Evolutionary conservation across 1,140 invertebrate genomes (phyloP), one percentile per base, ranked within the genome.

Genomic region (Bilobella aurantiaca): DNA sequence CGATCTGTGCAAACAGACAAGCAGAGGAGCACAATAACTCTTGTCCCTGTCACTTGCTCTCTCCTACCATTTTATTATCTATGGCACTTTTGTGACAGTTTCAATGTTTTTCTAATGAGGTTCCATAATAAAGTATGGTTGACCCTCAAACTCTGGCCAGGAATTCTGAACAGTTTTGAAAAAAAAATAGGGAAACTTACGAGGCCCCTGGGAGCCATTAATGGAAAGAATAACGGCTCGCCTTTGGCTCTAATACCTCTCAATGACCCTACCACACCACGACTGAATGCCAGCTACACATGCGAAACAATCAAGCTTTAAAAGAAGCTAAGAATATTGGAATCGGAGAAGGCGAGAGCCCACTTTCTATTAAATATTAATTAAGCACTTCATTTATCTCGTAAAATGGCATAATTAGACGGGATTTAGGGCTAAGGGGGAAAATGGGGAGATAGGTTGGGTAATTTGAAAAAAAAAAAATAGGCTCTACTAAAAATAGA

Each of bases 41-140:
- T 14, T 53, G 8, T 23, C 49, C 12, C 23, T 3, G 14, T 53
- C 21, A 42, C 8, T 8, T 42, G 14, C 49, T 53, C 25, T 53
- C 23, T 23, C 49, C 8, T 53, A 5, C 14, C 2, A 37, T 61
- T n/a, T 32, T 30, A 31, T 23, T 34, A 31, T 34, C 30, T 32
- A n/a, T n/a, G n/a, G 8, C 58, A 37, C n/a, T 61, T 61, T 32
- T 37, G 25, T 63, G 65, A 63, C 65, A 67, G 61, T 58, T 67
- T 59, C 65, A 67, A 67, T 67, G 65, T 67, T 67, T 67, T 63
- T 59, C 53, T 63, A 66, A 62, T 66, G 65, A 62, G 23, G 46
- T 65, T 53, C 49, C 8, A 53, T 53, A 53, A 53, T 53, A 53
- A 53, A 53, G 23, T 53, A 53, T 5, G 49, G 49, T 23, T 53